Conservation (phyloP, 2,797 vertebrate species). For the Platyrinchus mystaceus region DNA sequence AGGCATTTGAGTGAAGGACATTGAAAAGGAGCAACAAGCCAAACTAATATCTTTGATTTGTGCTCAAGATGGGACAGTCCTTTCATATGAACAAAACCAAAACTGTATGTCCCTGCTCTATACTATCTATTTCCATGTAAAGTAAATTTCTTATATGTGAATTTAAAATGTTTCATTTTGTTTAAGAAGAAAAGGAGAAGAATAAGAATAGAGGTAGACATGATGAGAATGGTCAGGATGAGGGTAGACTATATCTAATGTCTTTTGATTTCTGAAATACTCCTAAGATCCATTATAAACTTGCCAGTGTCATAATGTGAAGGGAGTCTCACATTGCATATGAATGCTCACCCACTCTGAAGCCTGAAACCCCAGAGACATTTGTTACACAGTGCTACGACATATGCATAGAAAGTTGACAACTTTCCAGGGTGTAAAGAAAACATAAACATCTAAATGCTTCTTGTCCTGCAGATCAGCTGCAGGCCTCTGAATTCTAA, state of each 20-base stretch:
- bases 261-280: not conserved
- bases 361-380: not conserved
- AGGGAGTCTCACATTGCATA: not conserved
- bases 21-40: not conserved
- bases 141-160: not conserved
- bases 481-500: not conserved
- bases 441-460: not conserved
- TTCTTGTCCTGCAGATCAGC: not conserved
- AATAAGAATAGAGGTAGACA: not conserved
- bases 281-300: not conserved
- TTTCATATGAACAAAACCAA: not conserved
- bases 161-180: not conserved
- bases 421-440: not conserved
- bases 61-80: rapidly evolving
- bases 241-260: rapidly evolving
- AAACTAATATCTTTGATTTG: not conserved
- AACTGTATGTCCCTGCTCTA: not conserved
- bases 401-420: not conserved
- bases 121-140: not conserved
- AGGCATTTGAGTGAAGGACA: not conserved
- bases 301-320: not conserved
- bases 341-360: not conserved
- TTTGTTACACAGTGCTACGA: not conserved
- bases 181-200: not conserved
- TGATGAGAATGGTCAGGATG: not conserved